Percentiles rank a stretch among this genome's conserved stretches.
Evolutionary conservation across 2,888 invertebrate genomes (phyloP).

Genomic region (Dryobotodes eremita): DNA sequence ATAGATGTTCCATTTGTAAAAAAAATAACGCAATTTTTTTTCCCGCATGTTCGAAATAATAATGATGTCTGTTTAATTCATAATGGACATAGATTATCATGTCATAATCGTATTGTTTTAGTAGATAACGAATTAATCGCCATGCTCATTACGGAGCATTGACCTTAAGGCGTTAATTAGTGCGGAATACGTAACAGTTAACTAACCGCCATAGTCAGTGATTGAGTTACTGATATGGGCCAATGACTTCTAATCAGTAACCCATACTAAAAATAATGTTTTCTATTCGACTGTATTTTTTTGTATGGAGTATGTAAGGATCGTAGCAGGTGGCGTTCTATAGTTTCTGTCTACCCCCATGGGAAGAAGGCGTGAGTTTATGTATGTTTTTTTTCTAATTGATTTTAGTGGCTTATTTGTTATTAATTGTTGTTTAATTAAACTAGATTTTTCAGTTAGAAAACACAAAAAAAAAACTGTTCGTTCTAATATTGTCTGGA

Average conservation of each 20-base stretch:
- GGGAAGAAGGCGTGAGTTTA: not conserved
- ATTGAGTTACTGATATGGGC: constrained; percentile 44
- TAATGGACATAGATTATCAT: constrained; percentile 19
- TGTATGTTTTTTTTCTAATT: too few species aligned
- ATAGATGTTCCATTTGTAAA: not conserved
- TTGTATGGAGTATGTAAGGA: not conserved
- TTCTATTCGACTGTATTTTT: not conserved
- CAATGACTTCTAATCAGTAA: constrained; percentile 40
- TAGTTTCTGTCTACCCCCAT: not conserved
- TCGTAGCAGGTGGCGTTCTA: not conserved
- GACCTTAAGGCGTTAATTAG: constrained; percentile 65
- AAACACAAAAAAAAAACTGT: too few species aligned
- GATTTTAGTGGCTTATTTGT: too few species aligned
- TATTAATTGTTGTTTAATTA: not conserved
- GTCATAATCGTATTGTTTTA: constrained; percentile 41
- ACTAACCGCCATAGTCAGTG: constrained; percentile 24
- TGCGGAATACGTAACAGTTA: constrained; percentile 57
- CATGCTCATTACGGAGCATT: constrained; percentile 37
- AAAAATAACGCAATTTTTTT: not conserved
- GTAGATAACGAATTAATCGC: constrained; percentile 42
- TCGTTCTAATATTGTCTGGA: too few species aligned
- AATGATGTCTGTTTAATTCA: not conserved
- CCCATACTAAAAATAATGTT: not conserved
- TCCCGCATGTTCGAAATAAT: too few species aligned
- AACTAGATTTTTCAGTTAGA: too few species aligned